Percentiles rank a stretch among this genome's conserved stretches.
Evolutionary conservation across 2,888 invertebrate genomes (phyloP).

Genomic region (Eudemis profundana): DNA sequence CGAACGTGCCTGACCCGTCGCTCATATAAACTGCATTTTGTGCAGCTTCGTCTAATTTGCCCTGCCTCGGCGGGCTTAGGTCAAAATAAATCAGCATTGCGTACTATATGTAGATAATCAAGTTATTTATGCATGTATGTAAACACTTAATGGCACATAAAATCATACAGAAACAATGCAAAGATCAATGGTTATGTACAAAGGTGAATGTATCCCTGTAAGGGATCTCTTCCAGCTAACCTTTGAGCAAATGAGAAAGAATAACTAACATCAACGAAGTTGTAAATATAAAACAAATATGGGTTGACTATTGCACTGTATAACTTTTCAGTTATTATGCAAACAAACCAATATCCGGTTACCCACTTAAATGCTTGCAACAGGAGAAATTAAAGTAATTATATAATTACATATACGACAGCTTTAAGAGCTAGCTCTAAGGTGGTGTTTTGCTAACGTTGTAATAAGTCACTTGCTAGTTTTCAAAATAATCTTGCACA

Average conservation of each 20-base stretch:
- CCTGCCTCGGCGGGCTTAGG: not conserved
- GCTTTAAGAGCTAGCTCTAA: not conserved
- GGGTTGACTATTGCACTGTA: too few species aligned
- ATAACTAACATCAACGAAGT: too few species aligned
- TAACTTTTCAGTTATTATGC: too few species aligned
- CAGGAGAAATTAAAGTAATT: slow-evolving; percentile 28
- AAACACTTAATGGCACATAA: too few species aligned
- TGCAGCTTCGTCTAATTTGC: not conserved
- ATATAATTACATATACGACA: too few species aligned
- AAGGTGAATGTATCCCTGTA: too few species aligned
- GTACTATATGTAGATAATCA: not conserved
- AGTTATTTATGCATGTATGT: too few species aligned
- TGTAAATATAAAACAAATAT: too few species aligned
- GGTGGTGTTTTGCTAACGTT: not conserved
- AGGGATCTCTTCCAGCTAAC: too few species aligned
- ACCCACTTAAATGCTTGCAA: not conserved
- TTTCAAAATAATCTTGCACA: not conserved
- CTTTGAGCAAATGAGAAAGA: too few species aligned
- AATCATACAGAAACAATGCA: too few species aligned
- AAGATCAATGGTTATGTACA: too few species aligned
- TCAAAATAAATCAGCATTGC: not conserved
- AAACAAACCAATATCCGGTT: slow-evolving; percentile 23
- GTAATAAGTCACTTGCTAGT: not conserved
- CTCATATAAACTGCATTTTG: not conserved
- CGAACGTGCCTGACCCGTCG: not conserved